Conservation (phyloP, 1,140 invertebrate species). For the Ylistrum balloti region DNA sequence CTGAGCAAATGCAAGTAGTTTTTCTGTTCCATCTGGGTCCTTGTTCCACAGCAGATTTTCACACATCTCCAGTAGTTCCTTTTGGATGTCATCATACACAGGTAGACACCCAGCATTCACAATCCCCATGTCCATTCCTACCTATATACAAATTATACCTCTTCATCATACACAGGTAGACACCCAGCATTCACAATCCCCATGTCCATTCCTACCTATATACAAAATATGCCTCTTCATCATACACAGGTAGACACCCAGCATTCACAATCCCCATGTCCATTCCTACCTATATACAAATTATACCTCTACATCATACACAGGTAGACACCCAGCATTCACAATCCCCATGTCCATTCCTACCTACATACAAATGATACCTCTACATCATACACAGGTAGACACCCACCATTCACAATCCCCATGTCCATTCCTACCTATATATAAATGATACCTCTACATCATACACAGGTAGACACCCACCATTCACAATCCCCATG, state of each 20-base stretch:
- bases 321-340: no score
- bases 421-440: slow-evolving; percentile 86
- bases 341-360: no score
- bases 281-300: slow-evolving; percentile 83
- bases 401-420: slow-evolving; percentile 86
- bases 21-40: slow-evolving; percentile 85
- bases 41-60: slow-evolving; percentile 85
- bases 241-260: slow-evolving; percentile 85
- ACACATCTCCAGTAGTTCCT: slow-evolving; percentile 82
- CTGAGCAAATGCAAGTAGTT: slow-evolving; percentile 84
- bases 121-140: slow-evolving; percentile 87
- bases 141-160: slow-evolving; percentile 69
- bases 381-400: slow-evolving; percentile 84
- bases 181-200: no score
- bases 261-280: slow-evolving; percentile 88
- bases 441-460: neutral
- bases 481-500: no score
- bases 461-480: no score
- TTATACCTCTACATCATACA: no score
- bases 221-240: slow-evolving; percentile 53
- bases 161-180: no score
- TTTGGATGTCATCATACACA: slow-evolving; percentile 85
- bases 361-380: no score
- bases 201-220: no score
- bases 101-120: slow-evolving; percentile 86